Evolutionary conservation across 2,113 vertebrate genomes (phyloP), one percentile per base, ranked within the genome.

Genomic region (Malurus cyaneus): DNA sequence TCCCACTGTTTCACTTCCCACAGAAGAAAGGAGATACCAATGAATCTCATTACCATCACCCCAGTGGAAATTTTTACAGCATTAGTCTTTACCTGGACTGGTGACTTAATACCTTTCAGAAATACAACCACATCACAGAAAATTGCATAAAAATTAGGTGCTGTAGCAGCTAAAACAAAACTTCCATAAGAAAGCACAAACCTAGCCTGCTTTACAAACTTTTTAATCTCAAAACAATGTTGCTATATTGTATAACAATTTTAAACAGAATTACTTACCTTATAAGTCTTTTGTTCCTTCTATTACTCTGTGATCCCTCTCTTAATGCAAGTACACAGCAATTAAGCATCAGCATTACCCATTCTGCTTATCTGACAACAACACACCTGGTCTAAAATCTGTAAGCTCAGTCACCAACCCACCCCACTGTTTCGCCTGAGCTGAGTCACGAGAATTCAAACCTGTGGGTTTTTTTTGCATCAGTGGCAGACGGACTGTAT

Each of bases 261-360:
- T 93, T 96, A 95, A 97, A 93, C 65, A 93, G 8, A 95, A 89
- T 50, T 29, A 36, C 86, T 57, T 82, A 62, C 86, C 41, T 67
- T 77, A 79, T 61, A 89, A 93, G 79, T 67, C 64, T 87, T 94
- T 86, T 69, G 89, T 95, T 67, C 77, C 81, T 82, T 6, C 6
- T 81, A 73, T 67, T 53, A 54, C 64, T 65, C 61, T 80, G 65
- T 84, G 73, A 67, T 72, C 85, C 11, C 73, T 94, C 98, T 98
- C 97, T 97, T 98, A 50, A 34, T 96, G 97, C 96, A 97, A 94
- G 85, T 18, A 69, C 93, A 88, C 44, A 86, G 92, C 89, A 97
- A 97, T 94, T 96, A 91, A 95, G 71, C 93, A 60, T 89, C 88
- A 96, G 66, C 91, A 83, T 25, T 95, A 95, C 82, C 92, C 60